phyloP scores from a whole-genome alignment of 1,140 invertebrate species.

The Pogonognathellus flavescens region DNA sequence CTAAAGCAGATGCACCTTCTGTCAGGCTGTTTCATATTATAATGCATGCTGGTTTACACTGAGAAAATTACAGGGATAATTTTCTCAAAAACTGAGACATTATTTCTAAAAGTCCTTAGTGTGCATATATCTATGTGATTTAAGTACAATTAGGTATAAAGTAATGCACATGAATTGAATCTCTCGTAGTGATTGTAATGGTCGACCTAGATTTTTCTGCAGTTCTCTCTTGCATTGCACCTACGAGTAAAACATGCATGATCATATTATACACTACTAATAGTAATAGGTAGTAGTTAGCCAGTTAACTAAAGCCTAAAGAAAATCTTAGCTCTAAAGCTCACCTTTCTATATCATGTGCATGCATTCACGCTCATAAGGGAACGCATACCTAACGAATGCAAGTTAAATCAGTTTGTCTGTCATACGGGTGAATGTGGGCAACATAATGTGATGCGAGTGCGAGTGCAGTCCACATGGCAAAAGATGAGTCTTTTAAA shows the following conservation, averaged over 20 bases:
- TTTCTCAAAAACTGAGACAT: conserved; percentile 14
- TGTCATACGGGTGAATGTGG: conserved; percentile 13
- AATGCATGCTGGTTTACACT: not conserved
- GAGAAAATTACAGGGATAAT: not conserved
- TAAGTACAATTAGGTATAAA: conserved; percentile 13
- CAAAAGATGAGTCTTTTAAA: conserved; percentile 6
- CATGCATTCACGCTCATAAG: too few relatives aligned
- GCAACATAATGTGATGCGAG: not conserved
- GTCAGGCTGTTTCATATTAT: not conserved
- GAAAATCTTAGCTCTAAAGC: not conserved
- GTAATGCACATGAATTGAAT: conserved; percentile 39
- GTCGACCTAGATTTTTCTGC: conserved; percentile 32
- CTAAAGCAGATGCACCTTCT: too few relatives aligned
- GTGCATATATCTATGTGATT: not conserved
- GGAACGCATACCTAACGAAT: not conserved
- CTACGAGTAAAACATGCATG: not conserved
- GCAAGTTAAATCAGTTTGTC: not conserved
- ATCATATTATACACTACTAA: not conserved
- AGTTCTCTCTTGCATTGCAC: not conserved
- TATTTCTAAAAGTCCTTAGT: not conserved
- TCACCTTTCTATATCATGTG: not conserved
- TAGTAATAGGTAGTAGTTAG: not conserved
- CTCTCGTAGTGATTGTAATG: conserved; percentile 25
- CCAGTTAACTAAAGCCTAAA: not conserved
- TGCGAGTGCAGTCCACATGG: not conserved